A percentile compares a stretch with the other conserved stretches of the same genome.
Conservation (phyloP, 2,113 vertebrate species). For the Gavia stellata region DNA sequence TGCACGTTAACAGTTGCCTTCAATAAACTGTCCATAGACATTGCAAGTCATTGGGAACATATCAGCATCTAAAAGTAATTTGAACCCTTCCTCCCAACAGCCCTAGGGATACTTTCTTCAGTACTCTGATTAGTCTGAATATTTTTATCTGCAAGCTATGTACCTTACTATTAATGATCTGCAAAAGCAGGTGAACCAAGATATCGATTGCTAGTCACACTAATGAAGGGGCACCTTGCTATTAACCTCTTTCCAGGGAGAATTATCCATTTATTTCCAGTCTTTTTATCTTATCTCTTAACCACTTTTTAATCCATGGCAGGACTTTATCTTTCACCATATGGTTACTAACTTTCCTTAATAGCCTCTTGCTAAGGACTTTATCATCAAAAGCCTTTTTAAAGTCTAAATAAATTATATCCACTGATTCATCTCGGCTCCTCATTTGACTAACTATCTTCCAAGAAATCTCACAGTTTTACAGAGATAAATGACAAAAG, state of each 20-base stretch:
- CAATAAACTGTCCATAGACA: neutral
- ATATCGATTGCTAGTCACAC: constrained; percentile 13
- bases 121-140: neutral
- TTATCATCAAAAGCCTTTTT: constrained; percentile 68
- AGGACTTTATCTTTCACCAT: constrained; percentile 66
- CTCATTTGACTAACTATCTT: constrained; percentile 48
- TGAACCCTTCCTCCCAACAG: neutral
- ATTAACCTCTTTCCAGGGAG: constrained; percentile 60
- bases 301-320: constrained; percentile 64
- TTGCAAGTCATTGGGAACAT: neutral
- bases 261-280: constrained; percentile 58
- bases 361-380: constrained; percentile 61
- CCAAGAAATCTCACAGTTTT: constrained; percentile 44
- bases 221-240: constrained; percentile 60
- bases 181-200: constrained; percentile 50
- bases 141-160: neutral
- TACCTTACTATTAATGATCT: constrained; percentile 25
- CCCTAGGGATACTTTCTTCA: neutral
- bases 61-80: neutral
- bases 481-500: constrained; percentile 37
- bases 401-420: constrained; percentile 63
- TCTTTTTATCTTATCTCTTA: constrained; percentile 65
- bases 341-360: constrained; percentile 65
- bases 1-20: neutral
- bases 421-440: constrained; percentile 24